Base-by-base conservation (phyloP, 2,888 invertebrate species). In the Hydraecia micacea region DNA sequence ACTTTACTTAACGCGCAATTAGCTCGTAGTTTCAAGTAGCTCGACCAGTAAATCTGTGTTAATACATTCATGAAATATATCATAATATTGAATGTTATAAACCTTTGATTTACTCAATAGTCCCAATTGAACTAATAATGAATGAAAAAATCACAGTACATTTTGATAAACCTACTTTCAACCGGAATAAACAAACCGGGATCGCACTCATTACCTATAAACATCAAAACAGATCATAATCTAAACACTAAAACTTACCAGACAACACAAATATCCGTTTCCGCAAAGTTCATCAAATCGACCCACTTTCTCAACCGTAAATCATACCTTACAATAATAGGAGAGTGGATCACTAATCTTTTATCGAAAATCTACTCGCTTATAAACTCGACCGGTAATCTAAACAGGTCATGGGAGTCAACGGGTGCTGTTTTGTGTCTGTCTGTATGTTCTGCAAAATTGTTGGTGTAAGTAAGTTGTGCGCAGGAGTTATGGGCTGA, bases 381-480 rank as follows among this genome's bases (percentile, higher is more conserved):
- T 58, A 67, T 81, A 81, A 73, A 87, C 86, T 90, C 79, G 82
- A 69, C 82, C 77, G 77, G 55, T 85, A 83, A 83, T 77, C 81
- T 88, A 91, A 91, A 91, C 87, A 88, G 88, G 85, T 86, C 88
- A 89, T 80, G 74, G 78, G 79, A 81, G 75, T 80, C 66, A 78
- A 81, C 80, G 86, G 86, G 86, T 85, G 87, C 94, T 94, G 95
- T 84, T 92, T 94, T 91, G 87, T 91, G 91, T 94, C 94, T 79
- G 90, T 94, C 91, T 73, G 85, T 91, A 84, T 83, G 89, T 80
- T 85, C 88, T 89, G 89, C 89, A 83, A 89, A 87, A 87, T 84
- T 75, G 81, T 79, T 79, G 74, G 75, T 79, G 36, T 75, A 63
- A 68, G 76, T 80, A 75, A 80, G 77, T 32, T 84, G 81, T 86